phyloP scores from a whole-genome alignment of 1,140 invertebrate species.

The Scaptodrosophila lebanonensis region DNA sequence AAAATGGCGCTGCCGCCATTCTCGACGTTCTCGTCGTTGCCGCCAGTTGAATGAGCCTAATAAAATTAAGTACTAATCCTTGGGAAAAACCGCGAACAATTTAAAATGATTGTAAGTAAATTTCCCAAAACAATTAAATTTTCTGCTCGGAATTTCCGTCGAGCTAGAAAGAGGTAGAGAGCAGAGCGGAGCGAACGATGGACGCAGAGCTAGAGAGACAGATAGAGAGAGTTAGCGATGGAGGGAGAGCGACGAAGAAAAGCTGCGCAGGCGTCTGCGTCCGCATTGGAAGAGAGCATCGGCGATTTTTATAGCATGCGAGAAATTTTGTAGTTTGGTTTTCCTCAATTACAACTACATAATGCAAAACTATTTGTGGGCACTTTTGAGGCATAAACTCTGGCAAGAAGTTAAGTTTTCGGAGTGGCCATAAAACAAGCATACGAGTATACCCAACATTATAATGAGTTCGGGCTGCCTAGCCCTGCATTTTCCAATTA shows the following conservation, averaged over 20 bases:
- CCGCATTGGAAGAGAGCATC: neutral
- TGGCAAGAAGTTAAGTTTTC: slow-evolving; percentile 39
- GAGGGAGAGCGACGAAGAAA: neutral
- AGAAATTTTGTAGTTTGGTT: slow-evolving; percentile 33
- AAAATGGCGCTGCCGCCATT: slow-evolving; percentile 38
- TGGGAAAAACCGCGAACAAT: slow-evolving; percentile 71
- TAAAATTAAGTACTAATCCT: slow-evolving; percentile 73
- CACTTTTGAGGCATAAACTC: slow-evolving; percentile 23
- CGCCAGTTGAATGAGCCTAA: slow-evolving; percentile 51
- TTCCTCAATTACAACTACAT: too few species aligned
- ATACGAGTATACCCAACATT: slow-evolving; percentile 30
- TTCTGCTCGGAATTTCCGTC: slow-evolving; percentile 21
- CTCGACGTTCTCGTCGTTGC: neutral
- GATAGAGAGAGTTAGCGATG: slow-evolving; percentile 10
- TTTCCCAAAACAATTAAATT: slow-evolving; percentile 71
- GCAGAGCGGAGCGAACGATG: neutral
- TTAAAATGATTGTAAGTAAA: slow-evolving; percentile 74
- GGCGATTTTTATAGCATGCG: slow-evolving; percentile 44
- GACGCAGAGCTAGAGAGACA: neutral
- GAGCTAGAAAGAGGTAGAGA: slow-evolving; percentile 17
- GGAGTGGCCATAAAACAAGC: slow-evolving; percentile 43
- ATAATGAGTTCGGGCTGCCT: slow-evolving; percentile 46
- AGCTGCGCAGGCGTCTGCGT: slow-evolving; percentile 40
- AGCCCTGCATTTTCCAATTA: neutral
- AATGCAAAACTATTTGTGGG: too few species aligned